phyloP scores from a whole-genome alignment of 2,797 vertebrate species.

The Nannoperca obscura region DNA sequence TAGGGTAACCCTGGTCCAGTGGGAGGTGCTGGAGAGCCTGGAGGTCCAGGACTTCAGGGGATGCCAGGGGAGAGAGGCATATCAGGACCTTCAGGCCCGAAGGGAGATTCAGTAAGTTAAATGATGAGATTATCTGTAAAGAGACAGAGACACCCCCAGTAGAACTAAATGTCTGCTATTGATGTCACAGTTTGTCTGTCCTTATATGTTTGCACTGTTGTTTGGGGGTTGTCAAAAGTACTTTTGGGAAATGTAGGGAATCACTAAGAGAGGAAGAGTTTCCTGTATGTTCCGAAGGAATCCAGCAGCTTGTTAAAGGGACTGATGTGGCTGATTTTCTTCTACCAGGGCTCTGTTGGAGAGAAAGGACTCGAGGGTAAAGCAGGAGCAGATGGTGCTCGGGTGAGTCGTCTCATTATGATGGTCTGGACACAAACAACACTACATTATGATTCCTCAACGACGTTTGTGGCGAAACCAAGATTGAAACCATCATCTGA shows the following conservation, averaged over 20 bases:
- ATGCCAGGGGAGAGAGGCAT: constrained; percentile 86
- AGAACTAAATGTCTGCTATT: not conserved
- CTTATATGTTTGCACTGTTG: not conserved
- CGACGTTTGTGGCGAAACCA: not conserved
- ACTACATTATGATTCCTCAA: not conserved
- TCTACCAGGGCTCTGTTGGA: constrained; percentile 89
- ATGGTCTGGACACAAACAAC: not conserved
- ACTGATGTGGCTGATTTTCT: not conserved
- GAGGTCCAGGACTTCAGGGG: constrained; percentile 91
- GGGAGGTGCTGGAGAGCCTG: constrained; percentile 91
- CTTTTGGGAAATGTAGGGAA: not conserved
- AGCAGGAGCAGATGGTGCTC: constrained; percentile 92
- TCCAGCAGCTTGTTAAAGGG: not conserved
- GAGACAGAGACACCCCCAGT: not conserved
- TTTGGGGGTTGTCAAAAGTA: not conserved
- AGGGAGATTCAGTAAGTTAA: constrained; percentile 90
- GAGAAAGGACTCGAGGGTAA: constrained; percentile 93
- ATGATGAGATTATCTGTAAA: not conserved
- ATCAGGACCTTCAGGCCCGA: constrained; percentile 80
- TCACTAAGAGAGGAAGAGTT: not conserved
- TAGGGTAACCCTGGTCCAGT: constrained; percentile 91
- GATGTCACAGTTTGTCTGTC: not conserved
- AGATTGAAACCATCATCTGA: not conserved
- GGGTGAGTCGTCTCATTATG: constrained; percentile 87
- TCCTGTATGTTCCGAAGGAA: not conserved